Conservation (phyloP, 2,797 vertebrate genomes). For the Zonotrichia albicollis region DNA sequence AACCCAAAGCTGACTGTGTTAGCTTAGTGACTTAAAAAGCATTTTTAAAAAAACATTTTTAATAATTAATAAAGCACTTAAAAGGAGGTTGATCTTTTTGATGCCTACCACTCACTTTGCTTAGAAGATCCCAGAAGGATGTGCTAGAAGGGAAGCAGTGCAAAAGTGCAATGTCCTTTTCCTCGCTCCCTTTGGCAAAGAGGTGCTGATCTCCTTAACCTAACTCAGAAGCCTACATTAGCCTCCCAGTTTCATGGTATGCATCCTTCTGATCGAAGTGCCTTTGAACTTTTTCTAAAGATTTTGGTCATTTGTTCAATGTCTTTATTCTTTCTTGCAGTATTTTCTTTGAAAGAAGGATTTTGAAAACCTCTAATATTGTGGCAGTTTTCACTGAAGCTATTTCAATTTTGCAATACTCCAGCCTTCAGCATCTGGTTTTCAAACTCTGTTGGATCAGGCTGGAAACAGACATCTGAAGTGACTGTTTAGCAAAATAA, state of each 20-base stretch:
- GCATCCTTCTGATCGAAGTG: neutral
- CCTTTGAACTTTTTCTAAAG: neutral
- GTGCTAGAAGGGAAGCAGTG: neutral
- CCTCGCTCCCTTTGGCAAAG: neutral
- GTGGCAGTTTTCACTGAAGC: neutral
- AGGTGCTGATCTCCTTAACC: neutral
- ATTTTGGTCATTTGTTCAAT: neutral
- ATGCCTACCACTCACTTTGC: neutral
- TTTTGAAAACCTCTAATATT: neutral
- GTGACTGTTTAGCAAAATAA: conserved; percentile 17
- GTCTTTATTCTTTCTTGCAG: neutral
- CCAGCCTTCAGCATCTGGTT: neutral
- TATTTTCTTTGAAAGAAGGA: neutral
- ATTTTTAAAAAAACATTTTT: neutral
- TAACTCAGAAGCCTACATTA: neutral
- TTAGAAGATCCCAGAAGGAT: neutral
- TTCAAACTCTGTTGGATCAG: neutral
- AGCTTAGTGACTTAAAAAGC: neutral
- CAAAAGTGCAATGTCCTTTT: neutral
- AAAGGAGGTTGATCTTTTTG: neutral
- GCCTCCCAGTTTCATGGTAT: neutral
- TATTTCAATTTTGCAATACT: neutral
- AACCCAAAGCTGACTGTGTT: neutral
- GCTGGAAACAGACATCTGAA: conserved; percentile 1
- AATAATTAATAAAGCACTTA: neutral